Conservation (phyloP, 2,888 invertebrate species). For the Apocheima hispidaria region DNA sequence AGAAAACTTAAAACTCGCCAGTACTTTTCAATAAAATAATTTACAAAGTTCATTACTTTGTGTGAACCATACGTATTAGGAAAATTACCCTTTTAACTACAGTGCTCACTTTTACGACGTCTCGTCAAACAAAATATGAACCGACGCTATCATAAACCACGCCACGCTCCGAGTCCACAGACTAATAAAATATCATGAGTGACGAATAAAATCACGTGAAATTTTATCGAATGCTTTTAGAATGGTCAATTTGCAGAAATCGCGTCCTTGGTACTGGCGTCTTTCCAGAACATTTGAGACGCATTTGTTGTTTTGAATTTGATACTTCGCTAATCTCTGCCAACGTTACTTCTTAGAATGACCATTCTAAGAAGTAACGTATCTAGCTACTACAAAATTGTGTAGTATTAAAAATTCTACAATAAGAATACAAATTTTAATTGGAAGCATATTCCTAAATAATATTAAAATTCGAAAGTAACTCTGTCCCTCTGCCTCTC, state of each 20-base stretch:
- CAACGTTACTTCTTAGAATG: neutral
- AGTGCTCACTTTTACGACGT: constrained; percentile 35
- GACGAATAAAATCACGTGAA: constrained; percentile 41
- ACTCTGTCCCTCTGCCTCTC: too few relatives aligned
- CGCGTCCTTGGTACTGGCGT: constrained; percentile 26
- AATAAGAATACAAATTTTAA: too few relatives aligned
- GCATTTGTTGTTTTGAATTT: constrained; percentile 3
- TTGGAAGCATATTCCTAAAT: too few relatives aligned
- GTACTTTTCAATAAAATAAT: neutral
- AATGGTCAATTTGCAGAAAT: constrained; percentile 27
- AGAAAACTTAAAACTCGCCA: neutral
- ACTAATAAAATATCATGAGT: constrained; percentile 44
- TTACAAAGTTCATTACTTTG: constrained; percentile 4
- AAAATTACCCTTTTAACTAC: constrained; percentile 36
- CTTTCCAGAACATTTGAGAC: constrained; percentile 18
- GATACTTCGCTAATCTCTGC: neutral
- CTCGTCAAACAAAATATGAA: constrained; percentile 44
- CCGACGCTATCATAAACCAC: constrained; percentile 40
- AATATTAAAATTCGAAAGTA: too few relatives aligned
- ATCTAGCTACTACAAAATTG: too few relatives aligned
- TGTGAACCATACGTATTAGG: constrained; percentile 32
- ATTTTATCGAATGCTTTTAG: constrained; percentile 38
- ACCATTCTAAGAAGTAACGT: too few relatives aligned
- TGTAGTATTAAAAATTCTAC: too few relatives aligned
- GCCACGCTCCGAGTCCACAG: constrained; percentile 39